Evolutionary conservation across 2,797 vertebrate genomes (phyloP).

Genomic region (Tauraco hartlaubi): DNA sequence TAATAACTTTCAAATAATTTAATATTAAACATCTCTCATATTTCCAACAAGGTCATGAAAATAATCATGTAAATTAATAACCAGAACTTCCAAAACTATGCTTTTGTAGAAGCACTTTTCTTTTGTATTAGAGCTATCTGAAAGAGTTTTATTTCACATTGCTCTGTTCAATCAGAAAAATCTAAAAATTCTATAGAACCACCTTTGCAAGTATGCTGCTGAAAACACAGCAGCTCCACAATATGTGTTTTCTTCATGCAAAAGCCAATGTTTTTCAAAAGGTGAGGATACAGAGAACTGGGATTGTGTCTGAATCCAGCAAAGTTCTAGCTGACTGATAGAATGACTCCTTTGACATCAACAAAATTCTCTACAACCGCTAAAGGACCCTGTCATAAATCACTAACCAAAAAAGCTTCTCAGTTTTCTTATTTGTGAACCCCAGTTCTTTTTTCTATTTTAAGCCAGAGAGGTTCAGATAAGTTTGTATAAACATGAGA

Average conservation of each 20-base stretch:
- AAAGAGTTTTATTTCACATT: not conserved
- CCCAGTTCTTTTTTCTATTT: not conserved
- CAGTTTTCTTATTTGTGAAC: not conserved
- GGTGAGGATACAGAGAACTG: not conserved
- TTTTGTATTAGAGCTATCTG: not conserved
- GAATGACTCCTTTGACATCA: not conserved
- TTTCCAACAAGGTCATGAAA: not conserved
- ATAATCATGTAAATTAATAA: not conserved
- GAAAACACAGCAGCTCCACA: not conserved
- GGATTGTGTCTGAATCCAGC: not conserved
- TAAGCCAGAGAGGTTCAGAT: not conserved
- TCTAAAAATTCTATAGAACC: fast-evolving
- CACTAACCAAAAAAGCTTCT: not conserved
- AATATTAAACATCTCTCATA: not conserved
- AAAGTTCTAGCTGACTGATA: not conserved
- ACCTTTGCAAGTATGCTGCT: fast-evolving
- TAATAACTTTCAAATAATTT: not conserved
- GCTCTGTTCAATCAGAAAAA: not conserved
- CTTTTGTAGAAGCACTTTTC: not conserved
- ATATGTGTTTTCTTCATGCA: not conserved
- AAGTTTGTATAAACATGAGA: not conserved
- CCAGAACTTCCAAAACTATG: not conserved
- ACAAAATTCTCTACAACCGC: not conserved
- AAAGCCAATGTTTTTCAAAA: not conserved
- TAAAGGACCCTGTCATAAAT: not conserved